A percentile compares a stretch with the other conserved stretches of the same genome.
phyloP scores from a whole-genome alignment of 2,888 invertebrate species.

The Mylabris sibirica region DNA sequence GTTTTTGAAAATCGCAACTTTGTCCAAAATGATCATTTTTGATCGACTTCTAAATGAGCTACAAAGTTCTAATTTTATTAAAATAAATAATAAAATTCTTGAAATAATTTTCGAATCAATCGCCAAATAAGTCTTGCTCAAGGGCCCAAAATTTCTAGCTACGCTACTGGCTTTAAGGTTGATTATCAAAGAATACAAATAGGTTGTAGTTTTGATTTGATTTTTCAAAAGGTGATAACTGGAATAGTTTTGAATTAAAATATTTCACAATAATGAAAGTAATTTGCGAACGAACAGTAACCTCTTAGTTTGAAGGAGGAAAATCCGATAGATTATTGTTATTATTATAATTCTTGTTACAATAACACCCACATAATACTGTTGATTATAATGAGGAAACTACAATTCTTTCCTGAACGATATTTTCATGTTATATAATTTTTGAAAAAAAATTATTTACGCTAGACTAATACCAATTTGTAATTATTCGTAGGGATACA shows the following conservation, averaged over 20 bases:
- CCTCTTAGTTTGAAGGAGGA: background rate
- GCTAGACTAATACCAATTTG: background rate
- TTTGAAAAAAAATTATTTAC: background rate
- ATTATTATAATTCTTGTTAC: background rate
- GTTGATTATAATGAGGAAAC: background rate
- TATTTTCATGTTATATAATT: background rate
- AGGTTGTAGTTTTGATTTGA: constrained; percentile 16
- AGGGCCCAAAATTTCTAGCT: too few species aligned
- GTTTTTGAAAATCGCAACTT: too few species aligned
- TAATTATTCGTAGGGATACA: background rate
- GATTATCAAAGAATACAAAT: background rate
- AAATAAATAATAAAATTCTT: too few species aligned
- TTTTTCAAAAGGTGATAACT: background rate
- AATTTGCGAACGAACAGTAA: background rate
- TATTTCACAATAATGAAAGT: constrained; percentile 1
- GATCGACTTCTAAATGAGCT: too few species aligned
- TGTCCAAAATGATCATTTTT: too few species aligned
- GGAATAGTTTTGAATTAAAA: constrained; percentile 6
- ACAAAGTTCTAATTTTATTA: too few species aligned
- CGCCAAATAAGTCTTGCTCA: too few species aligned
- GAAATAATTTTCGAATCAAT: too few species aligned
- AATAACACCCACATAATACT: background rate
- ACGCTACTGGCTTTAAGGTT: constrained; percentile 33
- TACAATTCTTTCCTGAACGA: background rate
- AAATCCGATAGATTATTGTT: background rate